A percentile compares a stretch with the other conserved stretches of the same genome.
phyloP scores from a whole-genome alignment of 1,140 invertebrate species.

The Palaemon carinicauda region DNA sequence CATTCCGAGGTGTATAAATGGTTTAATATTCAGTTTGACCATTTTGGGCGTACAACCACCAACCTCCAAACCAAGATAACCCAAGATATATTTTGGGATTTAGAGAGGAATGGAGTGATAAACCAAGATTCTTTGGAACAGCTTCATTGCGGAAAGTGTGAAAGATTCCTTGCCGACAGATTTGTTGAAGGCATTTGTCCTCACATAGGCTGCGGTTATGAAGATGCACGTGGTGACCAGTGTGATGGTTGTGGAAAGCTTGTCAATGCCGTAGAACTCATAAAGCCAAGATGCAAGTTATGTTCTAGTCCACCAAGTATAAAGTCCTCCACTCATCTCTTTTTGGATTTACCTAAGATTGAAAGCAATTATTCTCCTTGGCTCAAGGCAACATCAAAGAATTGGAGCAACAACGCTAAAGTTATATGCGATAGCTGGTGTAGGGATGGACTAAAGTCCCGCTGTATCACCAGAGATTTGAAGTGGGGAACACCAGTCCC shows the following conservation, averaged over 20 bases:
- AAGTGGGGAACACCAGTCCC: conserved; percentile 99
- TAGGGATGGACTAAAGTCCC: conserved; percentile 87
- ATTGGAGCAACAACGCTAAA: conserved; percentile 90
- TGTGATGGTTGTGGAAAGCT: conserved; percentile 98
- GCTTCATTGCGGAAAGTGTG: conserved; percentile 87
- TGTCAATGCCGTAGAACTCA: conserved; percentile 92
- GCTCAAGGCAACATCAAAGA: conserved; percentile 72
- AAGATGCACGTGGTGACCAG: conserved; percentile 96
- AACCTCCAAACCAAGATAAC: conserved; percentile 85
- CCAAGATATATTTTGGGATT: conserved; percentile 83
- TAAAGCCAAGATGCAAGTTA: conserved; percentile 90
- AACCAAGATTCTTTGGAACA: conserved; percentile 88
- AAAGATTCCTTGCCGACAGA: conserved; percentile 78
- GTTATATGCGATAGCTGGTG: conserved; percentile 91
- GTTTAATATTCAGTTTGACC: conserved; percentile 98
- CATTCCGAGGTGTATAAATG: conserved; percentile 95
- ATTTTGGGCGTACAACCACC: conserved; percentile 97
- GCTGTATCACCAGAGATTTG: conserved; percentile 96
- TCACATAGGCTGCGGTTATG: conserved; percentile 85
- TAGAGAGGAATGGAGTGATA: conserved; percentile 87
- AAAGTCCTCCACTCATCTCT: conserved; percentile 87
- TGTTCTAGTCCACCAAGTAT: conserved; percentile 81
- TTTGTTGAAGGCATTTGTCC: conserved; percentile 97
- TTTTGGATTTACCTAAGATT: conserved; percentile 92
- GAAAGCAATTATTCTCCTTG: conserved; percentile 80